Evolutionary conservation across 2,113 vertebrate genomes (phyloP).

Genomic region (Mastomys natalensis): DNA sequence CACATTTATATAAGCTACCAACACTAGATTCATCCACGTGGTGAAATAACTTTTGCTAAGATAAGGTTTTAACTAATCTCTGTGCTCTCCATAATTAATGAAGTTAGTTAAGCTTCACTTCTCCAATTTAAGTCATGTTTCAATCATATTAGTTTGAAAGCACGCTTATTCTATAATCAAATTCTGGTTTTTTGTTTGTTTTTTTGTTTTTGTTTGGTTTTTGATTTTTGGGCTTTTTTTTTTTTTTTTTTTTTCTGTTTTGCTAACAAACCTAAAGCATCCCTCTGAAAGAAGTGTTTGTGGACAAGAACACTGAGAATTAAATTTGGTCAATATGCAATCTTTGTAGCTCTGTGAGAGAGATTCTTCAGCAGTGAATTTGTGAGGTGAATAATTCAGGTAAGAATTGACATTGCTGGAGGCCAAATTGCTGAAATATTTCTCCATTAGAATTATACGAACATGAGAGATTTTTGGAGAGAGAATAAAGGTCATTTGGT

Average conservation of each 20-base stretch:
- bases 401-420: constrained; percentile 85
- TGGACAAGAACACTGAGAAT: background rate
- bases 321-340: constrained; percentile 43
- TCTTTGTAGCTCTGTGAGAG: constrained; percentile 66
- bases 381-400: constrained; percentile 83
- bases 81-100: background rate
- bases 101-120: background rate
- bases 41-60: background rate
- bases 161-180: background rate
- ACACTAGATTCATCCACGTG: background rate
- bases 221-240: too few relatives aligned
- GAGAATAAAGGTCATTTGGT: constrained; percentile 86
- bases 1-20: background rate
- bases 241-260: too few relatives aligned
- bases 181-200: too few relatives aligned
- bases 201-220: too few relatives aligned
- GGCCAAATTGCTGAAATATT: constrained; percentile 83
- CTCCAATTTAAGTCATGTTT: background rate
- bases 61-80: background rate
- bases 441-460: constrained; percentile 81
- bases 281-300: constrained; percentile 44
- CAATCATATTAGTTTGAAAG: constrained; percentile 3
- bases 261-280: background rate
- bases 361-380: constrained; percentile 66
- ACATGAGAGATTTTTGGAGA: constrained; percentile 80